A percentile compares a stretch with the other conserved stretches of the same genome.
Evolutionary conservation across 2,113 vertebrate genomes (phyloP).

Genomic region (Piaya cayana): DNA sequence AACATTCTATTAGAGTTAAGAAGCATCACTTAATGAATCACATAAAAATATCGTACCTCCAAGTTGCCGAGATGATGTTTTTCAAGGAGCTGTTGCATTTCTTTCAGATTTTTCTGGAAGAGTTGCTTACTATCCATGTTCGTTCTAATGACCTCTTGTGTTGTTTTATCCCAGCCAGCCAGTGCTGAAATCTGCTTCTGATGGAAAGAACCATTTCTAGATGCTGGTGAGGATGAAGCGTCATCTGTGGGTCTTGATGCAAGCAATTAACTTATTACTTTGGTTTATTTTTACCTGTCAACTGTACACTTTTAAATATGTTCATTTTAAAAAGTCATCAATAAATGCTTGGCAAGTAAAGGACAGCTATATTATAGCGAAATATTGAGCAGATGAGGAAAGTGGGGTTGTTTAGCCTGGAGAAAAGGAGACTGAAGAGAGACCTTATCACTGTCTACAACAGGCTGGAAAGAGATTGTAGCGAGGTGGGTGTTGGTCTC

Average conservation of each 20-base stretch:
- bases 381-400: too few species aligned
- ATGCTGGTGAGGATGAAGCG: slow-evolving; percentile 69
- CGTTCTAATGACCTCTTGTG: slow-evolving; percentile 70
- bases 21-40: neutral
- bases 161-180: slow-evolving; percentile 69
- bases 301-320: neutral
- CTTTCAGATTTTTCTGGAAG: slow-evolving; percentile 76
- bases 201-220: slow-evolving; percentile 58
- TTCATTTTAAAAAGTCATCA: neutral
- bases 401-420: too few species aligned
- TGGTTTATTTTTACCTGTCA: neutral
- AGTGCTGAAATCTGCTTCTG: slow-evolving; percentile 67
- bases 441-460: too few species aligned
- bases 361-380: too few species aligned
- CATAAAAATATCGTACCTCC: slow-evolving; percentile 70
- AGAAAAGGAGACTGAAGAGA: too few species aligned
- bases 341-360: too few species aligned
- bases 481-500: too few species aligned
- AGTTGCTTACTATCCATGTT: slow-evolving; percentile 61
- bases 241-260: slow-evolving; percentile 75
- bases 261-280: slow-evolving; percentile 60
- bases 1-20: neutral
- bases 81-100: slow-evolving; percentile 75
- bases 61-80: slow-evolving; percentile 73
- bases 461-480: too few species aligned